Evolutionary conservation across 30 jellyfish, hydroid and myxozoan genomes (phyloP), one percentile per base, ranked within the genome.

Genomic region (Morbakka virulenta): DNA sequence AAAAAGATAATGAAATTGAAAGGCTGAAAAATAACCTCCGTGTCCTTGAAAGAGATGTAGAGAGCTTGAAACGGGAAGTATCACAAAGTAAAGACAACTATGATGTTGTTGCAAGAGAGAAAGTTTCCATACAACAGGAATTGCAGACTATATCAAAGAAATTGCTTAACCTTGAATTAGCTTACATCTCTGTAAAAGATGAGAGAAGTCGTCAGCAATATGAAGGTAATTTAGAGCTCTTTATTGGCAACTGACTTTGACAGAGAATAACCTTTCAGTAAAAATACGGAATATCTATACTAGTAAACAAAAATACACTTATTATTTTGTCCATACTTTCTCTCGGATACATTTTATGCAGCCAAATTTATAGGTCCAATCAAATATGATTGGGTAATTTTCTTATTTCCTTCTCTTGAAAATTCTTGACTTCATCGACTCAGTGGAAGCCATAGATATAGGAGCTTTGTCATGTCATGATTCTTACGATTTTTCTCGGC

Each of bases 1-100:
- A 91, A 71, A 85, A 84, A 61, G 98, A 85, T 63, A 85, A 96
- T 47, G 98, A 91, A 41, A 80, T 86, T 24, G 98, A 91, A 70
- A 91, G 83, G 32, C 74, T 84, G 75, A 85, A 36, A 61, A 77
- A 96, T 12, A 74, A 66, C 65, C n/a, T 80, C 50, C 80, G 96
- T 32, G 28, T 80, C 72, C 84, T 85, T 17, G 98, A 91, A 69
- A 36, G 96, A 20, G 98, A 91, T 82, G 68, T 78, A 27, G 96
- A 91, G 17, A 73, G 84, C 28, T 62, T 71, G 70, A 80, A 78
- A 69, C 87, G 86, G 0, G 95, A 85, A 35, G 79, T 77, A 17
- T 85, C 67, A 2, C 96, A 84, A 51, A 85, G 62, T 61, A 76
- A 85, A 49, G 88, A 67, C 11, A 89, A 72, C 27, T 85, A 79